Base-by-base conservation (phyloP, 2,113 vertebrate genomes). In the Lophura nycthemera region DNA sequence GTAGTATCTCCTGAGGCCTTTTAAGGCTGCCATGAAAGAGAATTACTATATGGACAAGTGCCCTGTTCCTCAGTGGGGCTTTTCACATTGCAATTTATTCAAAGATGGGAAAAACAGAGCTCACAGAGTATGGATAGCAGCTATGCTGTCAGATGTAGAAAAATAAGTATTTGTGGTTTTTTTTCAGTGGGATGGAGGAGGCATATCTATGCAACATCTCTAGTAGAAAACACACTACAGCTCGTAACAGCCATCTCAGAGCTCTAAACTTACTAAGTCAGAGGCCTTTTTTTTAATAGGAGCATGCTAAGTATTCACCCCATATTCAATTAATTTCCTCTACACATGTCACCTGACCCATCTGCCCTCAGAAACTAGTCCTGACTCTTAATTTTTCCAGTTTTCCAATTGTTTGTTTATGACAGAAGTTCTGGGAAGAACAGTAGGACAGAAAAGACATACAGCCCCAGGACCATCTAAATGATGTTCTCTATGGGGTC, bases 291-390 rank as follows among this genome's bases (percentile, higher is more conserved):
- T 34, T 64, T 48, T 19, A 30, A 21, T 9, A 50, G 16, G 18
- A 65, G 1, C 25, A 48, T 57, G 27, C 34, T 50, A 38, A 38
- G 4, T 1, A 1, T n/a, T 8, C 27, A 12, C 11, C 3, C 10
- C 13, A 27, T 5, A 38, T 22, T 67, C 6, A 38, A 61, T n/a
- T 11, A 19, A 56, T 13, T 16, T 56, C 30, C 34, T 73, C 47
- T 50, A 13, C 19, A 32, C 11, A 81, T 36, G 7, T 20, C 2
- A 40, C 8, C 19, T 47, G 17, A 60, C 8, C 4, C 25, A 36
- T 27, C 27, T 57, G 14, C 6, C 22, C 20, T 78, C 61, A 87
- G 48, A 83, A 83, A 69, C n/a, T 36, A 74, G 36, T 11, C 63
- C 20, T 59, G 29, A 27, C 25, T 52, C 50, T 27, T 52, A 15